A percentile compares a stretch with the other conserved stretches of the same genome.
Evolutionary conservation across 2,888 invertebrate species (phyloP).

Genomic region (Elgonia sp.): DNA sequence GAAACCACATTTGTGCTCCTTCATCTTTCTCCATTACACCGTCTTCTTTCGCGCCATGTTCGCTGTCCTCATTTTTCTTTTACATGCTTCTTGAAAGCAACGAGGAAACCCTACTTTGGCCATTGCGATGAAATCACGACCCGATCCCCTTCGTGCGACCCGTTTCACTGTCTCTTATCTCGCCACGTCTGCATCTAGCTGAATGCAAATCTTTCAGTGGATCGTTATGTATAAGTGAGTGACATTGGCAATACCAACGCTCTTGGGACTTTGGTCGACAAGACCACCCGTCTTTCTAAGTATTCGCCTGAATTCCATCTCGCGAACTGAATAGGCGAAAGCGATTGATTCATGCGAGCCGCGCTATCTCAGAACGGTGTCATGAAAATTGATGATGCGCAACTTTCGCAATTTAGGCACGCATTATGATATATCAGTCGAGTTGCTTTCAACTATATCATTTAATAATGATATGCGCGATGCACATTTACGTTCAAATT

Average conservation of each 20-base stretch:
- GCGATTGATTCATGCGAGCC: conserved; percentile 76
- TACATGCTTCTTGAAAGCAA: conserved; percentile 76
- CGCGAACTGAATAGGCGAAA: conserved; percentile 73
- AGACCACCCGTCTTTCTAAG: conserved; percentile 77
- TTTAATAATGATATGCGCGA: conserved; percentile 60
- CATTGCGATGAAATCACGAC: conserved; percentile 76
- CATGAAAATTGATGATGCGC: conserved; percentile 75
- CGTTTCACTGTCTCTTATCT: conserved; percentile 77
- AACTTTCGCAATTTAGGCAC: conserved; percentile 72
- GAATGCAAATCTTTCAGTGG: conserved; percentile 77
- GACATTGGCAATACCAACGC: conserved; percentile 77
- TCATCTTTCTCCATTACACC: conserved; percentile 77
- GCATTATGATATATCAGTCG: conserved; percentile 65
- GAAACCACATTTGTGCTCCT: conserved; percentile 76
- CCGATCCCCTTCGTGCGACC: conserved; percentile 73
- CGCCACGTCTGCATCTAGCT: conserved; percentile 74
- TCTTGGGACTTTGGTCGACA: conserved; percentile 74
- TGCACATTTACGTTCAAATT: conserved; percentile 55
- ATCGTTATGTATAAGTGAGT: conserved; percentile 77
- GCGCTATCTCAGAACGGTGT: conserved; percentile 68
- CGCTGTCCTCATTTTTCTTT: conserved; percentile 76
- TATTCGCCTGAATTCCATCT: conserved; percentile 75
- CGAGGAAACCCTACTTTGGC: conserved; percentile 75
- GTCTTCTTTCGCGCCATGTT: conserved; percentile 72
- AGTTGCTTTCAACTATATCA: conserved; percentile 58